These are phyloP conservation scores for Artibeus jamaicensis DNA, from an alignment of 2,797 vertebrate species.

Conservation along the genomic window DNA sequence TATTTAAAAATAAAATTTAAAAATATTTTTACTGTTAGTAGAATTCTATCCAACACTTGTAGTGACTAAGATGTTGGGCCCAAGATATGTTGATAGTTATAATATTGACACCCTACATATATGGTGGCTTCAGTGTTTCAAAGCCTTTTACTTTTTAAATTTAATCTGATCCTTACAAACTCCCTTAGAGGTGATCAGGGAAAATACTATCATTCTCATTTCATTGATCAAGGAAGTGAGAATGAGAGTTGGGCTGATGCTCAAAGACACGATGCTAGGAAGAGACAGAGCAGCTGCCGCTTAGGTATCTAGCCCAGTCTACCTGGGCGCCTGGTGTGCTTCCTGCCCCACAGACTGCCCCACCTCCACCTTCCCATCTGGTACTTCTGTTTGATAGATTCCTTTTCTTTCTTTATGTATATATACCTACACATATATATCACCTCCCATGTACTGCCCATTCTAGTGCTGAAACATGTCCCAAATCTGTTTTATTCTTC, in stretches of 20 bases:
- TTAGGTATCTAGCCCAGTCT: not conserved
- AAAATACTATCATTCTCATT: not conserved
- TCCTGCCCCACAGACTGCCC: not conserved
- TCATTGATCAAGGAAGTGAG: not conserved
- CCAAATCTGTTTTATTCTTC: not conserved
- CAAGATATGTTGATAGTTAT: not conserved
- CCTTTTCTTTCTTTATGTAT: not conserved
- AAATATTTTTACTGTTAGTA: not conserved
- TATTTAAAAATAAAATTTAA: not conserved
- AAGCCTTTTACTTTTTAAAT: slow-evolving; percentile 13
- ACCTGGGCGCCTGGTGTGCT: too few species aligned
- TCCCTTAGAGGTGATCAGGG: not conserved
- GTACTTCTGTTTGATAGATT: not conserved
- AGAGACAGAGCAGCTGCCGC: not conserved
- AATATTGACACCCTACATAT: not conserved
- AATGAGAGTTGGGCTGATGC: not conserved
- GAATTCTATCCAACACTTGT: not conserved
- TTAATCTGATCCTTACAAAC: not conserved
- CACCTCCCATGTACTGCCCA: not conserved
- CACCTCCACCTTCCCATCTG: not conserved
- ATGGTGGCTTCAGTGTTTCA: not conserved
- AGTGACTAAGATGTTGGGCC: not conserved
- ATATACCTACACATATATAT: too few species aligned
- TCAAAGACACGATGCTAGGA: not conserved
- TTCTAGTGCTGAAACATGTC: not conserved